Conservation (phyloP, 2,888 invertebrate species). For the Azorinus chamasolen region DNA sequence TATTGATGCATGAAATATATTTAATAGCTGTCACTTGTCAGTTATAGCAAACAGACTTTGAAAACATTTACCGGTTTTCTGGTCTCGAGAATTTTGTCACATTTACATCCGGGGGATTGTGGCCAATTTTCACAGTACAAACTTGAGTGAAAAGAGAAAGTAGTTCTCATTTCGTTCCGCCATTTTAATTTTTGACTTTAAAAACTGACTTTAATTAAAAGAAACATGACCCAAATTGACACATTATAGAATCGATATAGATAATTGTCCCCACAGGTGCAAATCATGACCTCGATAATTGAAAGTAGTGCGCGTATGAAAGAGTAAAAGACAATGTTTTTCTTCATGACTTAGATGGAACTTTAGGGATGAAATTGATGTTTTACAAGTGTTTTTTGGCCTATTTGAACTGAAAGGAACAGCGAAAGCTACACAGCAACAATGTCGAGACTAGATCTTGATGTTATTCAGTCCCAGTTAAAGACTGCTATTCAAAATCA, state of each 20-base stretch:
- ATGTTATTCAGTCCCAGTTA: constrained; percentile 81
- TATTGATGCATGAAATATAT: no score
- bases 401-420: no score
- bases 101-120: constrained; percentile 31
- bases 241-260: no score
- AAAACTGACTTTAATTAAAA: no score
- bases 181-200: no score
- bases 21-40: no score
- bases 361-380: constrained; percentile 5
- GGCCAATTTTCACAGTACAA: constrained; percentile 1
- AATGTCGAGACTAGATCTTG: constrained; percentile 80
- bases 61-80: no score
- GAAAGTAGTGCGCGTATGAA: constrained; percentile 31
- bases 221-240: no score
- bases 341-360: constrained; percentile 30
- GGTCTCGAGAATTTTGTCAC: background rate
- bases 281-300: constrained; percentile 16
- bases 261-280: no score
- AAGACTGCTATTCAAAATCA: constrained; percentile 84
- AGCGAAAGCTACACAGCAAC: background rate
- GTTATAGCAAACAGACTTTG: no score
- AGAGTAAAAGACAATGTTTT: constrained; percentile 18
- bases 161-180: background rate
- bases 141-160: constrained; percentile 3
- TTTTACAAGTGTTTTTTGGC: no score